These are phyloP conservation scores for Columba janthina DNA, from an alignment of 2,113 vertebrate species.

Conservation along the genomic window DNA sequence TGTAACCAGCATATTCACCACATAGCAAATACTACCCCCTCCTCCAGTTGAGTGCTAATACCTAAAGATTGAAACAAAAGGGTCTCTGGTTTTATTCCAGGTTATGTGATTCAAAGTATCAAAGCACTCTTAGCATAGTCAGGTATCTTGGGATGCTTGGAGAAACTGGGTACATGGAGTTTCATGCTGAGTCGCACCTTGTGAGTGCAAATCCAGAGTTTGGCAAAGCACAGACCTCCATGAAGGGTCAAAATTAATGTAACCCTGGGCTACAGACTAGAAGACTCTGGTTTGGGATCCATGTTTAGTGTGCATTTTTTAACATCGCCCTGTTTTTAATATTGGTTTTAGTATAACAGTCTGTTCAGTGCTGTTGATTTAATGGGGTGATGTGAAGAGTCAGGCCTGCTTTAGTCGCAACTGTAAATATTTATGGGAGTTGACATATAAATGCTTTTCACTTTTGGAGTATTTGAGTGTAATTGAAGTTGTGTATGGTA, in stretches of 20 bases:
- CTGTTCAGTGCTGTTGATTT: not conserved
- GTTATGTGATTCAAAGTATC: not conserved
- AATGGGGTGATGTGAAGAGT: constrained; percentile 10
- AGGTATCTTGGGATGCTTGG: not conserved
- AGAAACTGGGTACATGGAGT: not conserved
- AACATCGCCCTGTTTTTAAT: not conserved
- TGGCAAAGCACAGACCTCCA: not conserved
- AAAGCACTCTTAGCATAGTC: not conserved
- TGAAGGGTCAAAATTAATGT: not conserved
- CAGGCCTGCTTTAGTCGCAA: not conserved
- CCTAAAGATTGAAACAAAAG: not conserved
- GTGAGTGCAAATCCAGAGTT: not conserved
- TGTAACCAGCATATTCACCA: not conserved
- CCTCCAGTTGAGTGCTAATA: not conserved
- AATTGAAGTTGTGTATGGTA: constrained; percentile 34
- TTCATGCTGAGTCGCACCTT: not conserved
- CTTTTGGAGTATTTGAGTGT: not conserved
- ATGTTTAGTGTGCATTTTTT: not conserved
- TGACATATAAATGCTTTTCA: constrained; percentile 48
- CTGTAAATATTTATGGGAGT: constrained; percentile 29
- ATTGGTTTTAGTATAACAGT: not conserved
- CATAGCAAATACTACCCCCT: not conserved
- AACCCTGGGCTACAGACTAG: not conserved
- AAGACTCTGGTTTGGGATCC: not conserved
- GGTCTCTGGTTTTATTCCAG: not conserved